Base-by-base conservation (phyloP, 1,140 invertebrate species). In the Bombus breviceps region DNA sequence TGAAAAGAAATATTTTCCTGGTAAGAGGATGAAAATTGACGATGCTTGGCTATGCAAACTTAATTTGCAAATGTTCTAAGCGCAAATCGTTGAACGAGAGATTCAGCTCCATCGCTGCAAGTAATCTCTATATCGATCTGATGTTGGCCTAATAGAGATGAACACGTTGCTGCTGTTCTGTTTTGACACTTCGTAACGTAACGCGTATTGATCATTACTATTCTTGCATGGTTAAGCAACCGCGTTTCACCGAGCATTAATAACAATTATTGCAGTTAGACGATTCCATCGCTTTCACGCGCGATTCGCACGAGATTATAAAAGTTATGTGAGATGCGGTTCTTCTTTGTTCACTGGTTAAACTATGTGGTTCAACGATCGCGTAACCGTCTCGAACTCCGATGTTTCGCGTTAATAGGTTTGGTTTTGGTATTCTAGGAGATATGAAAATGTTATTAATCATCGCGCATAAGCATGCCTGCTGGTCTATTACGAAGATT, bases 401-500 rank as follows among this genome's bases (percentile, higher is more conserved):
- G 72, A 81, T 81, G 69, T 75, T 32, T 84, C 79, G 72, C 85
- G 85, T 91, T 88, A 90, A 88, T 81, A 75, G 68, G 71, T 76
- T 79, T 53, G 87, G 81, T 87, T 81, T 78, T n/a, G 76, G n/a
- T 25, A 74, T 77, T 86, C 71, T 53, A 85, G 81, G 10, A 81
- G 73, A 81, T 77, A 86, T 85, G 88, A 86, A 89, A 91, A 91
- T 89, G 86, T 89, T 90, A 91, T 91, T 89, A 91, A 89, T 91
- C 88, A 84, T 81, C 75, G 62, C 41, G 82, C 73, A 75, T 57
- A 32, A 86, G 79, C 85, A 79, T 66, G 64, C 75, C 78, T 43
- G 81, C 75, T 87, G 76, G 81, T 87, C 74, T 85, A 84, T 85
- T 74, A 37, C 73, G 62, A 39, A 62, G 47, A 84, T 90, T 87